phyloP scores from a whole-genome alignment of 2,113 vertebrate species.

The Pseudorhombus dupliciocellatus region DNA sequence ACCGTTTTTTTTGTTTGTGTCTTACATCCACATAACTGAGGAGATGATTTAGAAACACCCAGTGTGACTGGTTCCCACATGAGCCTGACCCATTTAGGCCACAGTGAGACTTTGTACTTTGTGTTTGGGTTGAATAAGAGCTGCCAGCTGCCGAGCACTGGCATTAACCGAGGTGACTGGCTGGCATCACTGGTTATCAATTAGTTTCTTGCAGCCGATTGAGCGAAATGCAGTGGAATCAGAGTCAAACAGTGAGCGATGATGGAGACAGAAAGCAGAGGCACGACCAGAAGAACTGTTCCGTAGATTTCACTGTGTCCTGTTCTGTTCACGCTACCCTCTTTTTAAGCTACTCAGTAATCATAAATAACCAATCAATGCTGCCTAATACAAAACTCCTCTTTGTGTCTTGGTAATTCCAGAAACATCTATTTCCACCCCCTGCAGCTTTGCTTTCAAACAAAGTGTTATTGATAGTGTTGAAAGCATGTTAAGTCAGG shows the following conservation, averaged over 20 bases:
- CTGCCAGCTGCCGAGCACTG: constrained; percentile 73
- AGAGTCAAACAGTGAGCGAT: constrained; percentile 25
- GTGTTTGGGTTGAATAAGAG: constrained; percentile 66
- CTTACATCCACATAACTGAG: constrained; percentile 11
- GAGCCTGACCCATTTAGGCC: constrained; percentile 73
- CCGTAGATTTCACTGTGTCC: background rate
- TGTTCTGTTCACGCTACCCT: background rate
- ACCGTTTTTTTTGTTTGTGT: too few species aligned
- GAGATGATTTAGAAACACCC: constrained; percentile 30
- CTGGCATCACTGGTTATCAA: constrained; percentile 57
- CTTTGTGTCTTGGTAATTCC: constrained; percentile 16
- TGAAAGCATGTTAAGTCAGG: constrained; percentile 55
- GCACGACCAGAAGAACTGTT: background rate
- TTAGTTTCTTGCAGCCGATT: constrained; percentile 43
- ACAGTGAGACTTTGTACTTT: constrained; percentile 76
- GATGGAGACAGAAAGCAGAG: constrained; percentile 1
- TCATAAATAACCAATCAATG: constrained; percentile 9
- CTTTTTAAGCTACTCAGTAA: background rate
- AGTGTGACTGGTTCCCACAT: constrained; percentile 66
- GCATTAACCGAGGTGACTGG: constrained; percentile 44
- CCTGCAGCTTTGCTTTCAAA: constrained; percentile 15
- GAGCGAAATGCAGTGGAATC: constrained; percentile 32
- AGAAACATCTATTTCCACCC: constrained; percentile 23
- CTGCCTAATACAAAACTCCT: background rate
- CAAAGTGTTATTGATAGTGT: constrained; percentile 64